Evolutionary conservation across 2,113 vertebrate species (phyloP).

Genomic region (Leucopsar rothschildi): DNA sequence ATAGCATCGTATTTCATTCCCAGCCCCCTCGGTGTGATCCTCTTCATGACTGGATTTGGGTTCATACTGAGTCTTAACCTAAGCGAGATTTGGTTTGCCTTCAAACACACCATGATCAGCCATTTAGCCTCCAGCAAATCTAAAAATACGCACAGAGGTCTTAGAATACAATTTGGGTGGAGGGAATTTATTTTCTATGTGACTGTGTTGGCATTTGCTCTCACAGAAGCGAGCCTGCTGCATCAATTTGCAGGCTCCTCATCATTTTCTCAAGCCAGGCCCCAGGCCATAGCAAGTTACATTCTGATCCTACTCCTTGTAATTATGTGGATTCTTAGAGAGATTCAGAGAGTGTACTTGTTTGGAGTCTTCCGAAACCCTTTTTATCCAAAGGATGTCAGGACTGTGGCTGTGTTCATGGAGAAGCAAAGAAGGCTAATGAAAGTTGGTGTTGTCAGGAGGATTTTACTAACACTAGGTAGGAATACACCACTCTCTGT

Average conservation of each 20-base stretch:
- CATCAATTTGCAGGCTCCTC: slow-evolving; percentile 77
- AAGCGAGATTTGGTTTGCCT: slow-evolving; percentile 76
- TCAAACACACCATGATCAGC: slow-evolving; percentile 66
- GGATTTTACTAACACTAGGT: slow-evolving; percentile 91
- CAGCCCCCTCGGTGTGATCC: slow-evolving; percentile 84
- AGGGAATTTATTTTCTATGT: slow-evolving; percentile 80
- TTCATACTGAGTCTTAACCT: slow-evolving; percentile 94
- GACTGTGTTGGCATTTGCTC: slow-evolving; percentile 75
- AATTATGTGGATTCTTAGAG: slow-evolving; percentile 82
- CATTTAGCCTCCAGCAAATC: slow-evolving; percentile 54
- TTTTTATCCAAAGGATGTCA: slow-evolving; percentile 88
- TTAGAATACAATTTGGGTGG: slow-evolving; percentile 76
- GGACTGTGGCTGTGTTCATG: slow-evolving; percentile 81
- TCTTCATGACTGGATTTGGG: slow-evolving; percentile 90
- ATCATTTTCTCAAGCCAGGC: slow-evolving; percentile 64
- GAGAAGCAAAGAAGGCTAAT: slow-evolving; percentile 82
- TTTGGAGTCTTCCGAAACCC: slow-evolving; percentile 92
- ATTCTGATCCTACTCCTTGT: slow-evolving; percentile 81
- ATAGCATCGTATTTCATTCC: slow-evolving; percentile 90
- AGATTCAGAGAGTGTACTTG: slow-evolving; percentile 89
- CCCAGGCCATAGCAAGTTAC: slow-evolving; percentile 83
- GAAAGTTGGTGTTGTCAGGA: slow-evolving; percentile 81
- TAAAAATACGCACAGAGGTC: slow-evolving; percentile 43
- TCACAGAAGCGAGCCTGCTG: slow-evolving; percentile 83
- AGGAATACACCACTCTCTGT: slow-evolving; percentile 58